These are phyloP conservation scores for Margaritifera margaritifera DNA, from an alignment of 2,888 invertebrate species.

Conservation along the genomic window DNA sequence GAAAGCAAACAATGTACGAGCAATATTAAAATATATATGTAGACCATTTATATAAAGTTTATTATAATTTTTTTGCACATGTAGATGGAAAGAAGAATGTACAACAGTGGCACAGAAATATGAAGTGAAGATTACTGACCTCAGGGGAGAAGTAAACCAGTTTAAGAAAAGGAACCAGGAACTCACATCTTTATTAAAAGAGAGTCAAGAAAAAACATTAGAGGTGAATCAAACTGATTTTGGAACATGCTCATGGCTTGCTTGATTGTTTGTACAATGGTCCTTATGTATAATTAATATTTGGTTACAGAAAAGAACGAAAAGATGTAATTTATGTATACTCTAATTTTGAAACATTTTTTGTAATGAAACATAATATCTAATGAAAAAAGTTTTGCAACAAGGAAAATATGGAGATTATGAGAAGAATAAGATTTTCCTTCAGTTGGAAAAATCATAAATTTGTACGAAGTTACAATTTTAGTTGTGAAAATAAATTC, in stretches of 20 bases:
- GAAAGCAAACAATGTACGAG: too few species aligned
- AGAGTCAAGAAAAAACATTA: slow-evolving; percentile 65
- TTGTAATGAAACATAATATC: neutral
- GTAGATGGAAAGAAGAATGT: slow-evolving; percentile 72
- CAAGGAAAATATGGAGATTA: too few species aligned
- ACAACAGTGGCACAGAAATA: slow-evolving; percentile 65
- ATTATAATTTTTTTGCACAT: neutral
- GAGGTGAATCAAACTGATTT: slow-evolving; percentile 49
- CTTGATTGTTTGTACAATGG: neutral
- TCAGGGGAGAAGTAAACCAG: slow-evolving; percentile 57
- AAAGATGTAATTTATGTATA: too few species aligned
- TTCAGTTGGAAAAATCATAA: too few species aligned
- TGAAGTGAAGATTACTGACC: slow-evolving; percentile 65
- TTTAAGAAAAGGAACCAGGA: slow-evolving; percentile 64
- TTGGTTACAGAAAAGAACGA: too few species aligned
- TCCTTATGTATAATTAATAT: too few species aligned
- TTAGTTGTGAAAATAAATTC: too few species aligned
- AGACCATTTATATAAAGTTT: too few species aligned
- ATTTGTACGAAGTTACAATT: too few species aligned
- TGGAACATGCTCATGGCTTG: neutral
- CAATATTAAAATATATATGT: too few species aligned
- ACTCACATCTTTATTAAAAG: slow-evolving; percentile 62
- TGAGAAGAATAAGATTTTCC: too few species aligned
- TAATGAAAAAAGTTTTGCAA: neutral
- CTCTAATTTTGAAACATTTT: neutral